Percentiles rank a stretch among this genome's conserved stretches.
phyloP scores from a whole-genome alignment of 2,113 vertebrate species.

The Larimichthys polyactis region DNA sequence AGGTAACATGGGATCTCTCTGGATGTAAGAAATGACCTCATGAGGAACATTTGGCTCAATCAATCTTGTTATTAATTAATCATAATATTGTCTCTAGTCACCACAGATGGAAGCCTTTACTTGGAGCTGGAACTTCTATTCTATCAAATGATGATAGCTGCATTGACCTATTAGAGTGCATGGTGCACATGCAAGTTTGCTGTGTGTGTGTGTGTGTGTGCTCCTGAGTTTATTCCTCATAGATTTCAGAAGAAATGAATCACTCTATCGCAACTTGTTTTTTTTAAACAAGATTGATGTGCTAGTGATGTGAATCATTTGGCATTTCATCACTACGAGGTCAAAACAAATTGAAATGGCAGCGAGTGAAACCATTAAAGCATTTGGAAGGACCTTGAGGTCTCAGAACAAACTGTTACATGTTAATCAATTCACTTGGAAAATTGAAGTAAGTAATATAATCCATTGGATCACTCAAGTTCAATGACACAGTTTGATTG shows the following conservation, averaged over 20 bases:
- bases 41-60: constrained; percentile 76
- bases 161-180: constrained; percentile 37
- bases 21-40: constrained; percentile 53
- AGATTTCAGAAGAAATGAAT: constrained; percentile 50
- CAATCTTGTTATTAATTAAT: constrained; percentile 79
- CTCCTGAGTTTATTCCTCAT: constrained; percentile 21
- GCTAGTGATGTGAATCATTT: constrained; percentile 38
- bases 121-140: constrained; percentile 68
- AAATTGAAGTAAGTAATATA: constrained; percentile 22
- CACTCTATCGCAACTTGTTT: constrained; percentile 15
- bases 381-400: not conserved
- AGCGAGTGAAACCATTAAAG: constrained; percentile 33
- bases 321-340: constrained; percentile 30
- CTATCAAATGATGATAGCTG: constrained; percentile 63
- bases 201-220: constrained; percentile 32
- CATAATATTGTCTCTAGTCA: constrained; percentile 73
- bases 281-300: constrained; percentile 10
- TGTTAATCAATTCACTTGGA: constrained; percentile 26
- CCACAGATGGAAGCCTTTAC: constrained; percentile 68
- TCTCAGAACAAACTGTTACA: constrained; percentile 4
- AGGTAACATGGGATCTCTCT: constrained; percentile 61
- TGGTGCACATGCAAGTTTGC: constrained; percentile 12
- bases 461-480: constrained; percentile 28
- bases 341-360: constrained; percentile 40
- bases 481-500: constrained; percentile 18